phyloP scores from a whole-genome alignment of 2,113 vertebrate species.

The Acrocephalus kingi region DNA sequence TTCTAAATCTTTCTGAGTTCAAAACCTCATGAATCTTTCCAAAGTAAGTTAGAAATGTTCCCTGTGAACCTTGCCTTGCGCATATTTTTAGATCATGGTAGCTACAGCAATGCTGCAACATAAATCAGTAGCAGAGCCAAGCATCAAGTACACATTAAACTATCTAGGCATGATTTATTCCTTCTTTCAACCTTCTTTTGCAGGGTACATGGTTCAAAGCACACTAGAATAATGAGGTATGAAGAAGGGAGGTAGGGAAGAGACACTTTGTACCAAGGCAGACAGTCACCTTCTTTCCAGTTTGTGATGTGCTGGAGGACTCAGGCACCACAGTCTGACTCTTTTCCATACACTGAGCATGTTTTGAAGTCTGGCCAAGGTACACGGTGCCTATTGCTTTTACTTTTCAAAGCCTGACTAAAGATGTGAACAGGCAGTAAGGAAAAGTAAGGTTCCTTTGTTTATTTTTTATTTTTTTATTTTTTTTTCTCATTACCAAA shows the following conservation, averaged over 20 bases:
- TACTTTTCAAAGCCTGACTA: not conserved
- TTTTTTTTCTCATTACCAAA: not conserved
- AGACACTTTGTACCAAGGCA: not conserved
- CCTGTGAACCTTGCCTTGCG: not conserved
- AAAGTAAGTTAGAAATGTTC: not conserved
- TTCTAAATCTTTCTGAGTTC: not conserved
- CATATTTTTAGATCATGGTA: not conserved
- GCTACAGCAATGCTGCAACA: not conserved
- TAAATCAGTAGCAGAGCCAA: not conserved
- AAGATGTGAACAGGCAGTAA: not conserved
- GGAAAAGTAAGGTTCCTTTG: not conserved
- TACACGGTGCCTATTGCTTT: not conserved
- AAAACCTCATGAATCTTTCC: not conserved
- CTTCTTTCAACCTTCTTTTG: not conserved
- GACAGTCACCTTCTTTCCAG: not conserved
- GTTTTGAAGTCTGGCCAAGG: not conserved
- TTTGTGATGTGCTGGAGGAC: not conserved
- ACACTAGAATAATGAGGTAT: not conserved
- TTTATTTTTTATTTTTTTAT: not conserved
- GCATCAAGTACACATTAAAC: not conserved
- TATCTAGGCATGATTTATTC: not conserved
- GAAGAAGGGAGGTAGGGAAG: not conserved
- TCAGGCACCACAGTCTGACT: not conserved
- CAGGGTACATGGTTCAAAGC: not conserved
- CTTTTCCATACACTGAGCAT: not conserved